Evolutionary conservation across 2,113 vertebrate species (phyloP).

Genomic region (Ammodytes marinus): DNA sequence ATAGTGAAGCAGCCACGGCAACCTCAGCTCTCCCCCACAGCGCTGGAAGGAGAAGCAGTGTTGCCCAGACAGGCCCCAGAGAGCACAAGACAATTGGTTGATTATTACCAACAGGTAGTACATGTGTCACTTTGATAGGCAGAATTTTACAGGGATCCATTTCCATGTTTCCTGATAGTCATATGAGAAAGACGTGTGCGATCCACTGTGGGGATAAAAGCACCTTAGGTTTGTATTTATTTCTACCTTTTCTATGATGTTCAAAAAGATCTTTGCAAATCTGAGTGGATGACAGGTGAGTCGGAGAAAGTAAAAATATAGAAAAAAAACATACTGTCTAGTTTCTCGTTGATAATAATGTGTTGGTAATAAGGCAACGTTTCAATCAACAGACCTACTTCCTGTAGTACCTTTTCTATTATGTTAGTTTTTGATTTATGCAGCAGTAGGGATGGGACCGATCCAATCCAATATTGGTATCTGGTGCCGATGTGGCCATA

Average conservation of each 20-base stretch:
- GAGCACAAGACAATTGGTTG: slow-evolving; percentile 36
- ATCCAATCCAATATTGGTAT: too few species aligned
- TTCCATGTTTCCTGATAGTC: slow-evolving; percentile 3
- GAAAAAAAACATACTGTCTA: too few species aligned
- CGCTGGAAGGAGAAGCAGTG: slow-evolving; percentile 17
- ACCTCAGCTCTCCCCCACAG: slow-evolving; percentile 25
- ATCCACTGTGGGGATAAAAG: not conserved
- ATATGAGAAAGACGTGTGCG: not conserved
- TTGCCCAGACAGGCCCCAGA: not conserved
- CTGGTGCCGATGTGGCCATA: too few species aligned
- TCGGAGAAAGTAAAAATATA: too few species aligned
- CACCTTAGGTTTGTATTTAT: not conserved
- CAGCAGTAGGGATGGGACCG: not conserved
- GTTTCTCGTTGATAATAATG: too few species aligned
- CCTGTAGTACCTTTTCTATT: not conserved
- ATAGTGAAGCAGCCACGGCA: slow-evolving; percentile 37
- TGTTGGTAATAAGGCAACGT: too few species aligned
- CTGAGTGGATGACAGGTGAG: too few species aligned
- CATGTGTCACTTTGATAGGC: slow-evolving; percentile 34
- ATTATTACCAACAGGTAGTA: slow-evolving; percentile 22
- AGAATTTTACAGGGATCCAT: slow-evolving; percentile 1
- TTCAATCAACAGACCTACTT: too few species aligned
- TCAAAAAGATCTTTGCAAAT: too few species aligned
- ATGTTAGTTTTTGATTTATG: not conserved
- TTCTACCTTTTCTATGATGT: not conserved